phyloP scores from a whole-genome alignment of 2,797 vertebrate species.

The Lophius americanus region DNA sequence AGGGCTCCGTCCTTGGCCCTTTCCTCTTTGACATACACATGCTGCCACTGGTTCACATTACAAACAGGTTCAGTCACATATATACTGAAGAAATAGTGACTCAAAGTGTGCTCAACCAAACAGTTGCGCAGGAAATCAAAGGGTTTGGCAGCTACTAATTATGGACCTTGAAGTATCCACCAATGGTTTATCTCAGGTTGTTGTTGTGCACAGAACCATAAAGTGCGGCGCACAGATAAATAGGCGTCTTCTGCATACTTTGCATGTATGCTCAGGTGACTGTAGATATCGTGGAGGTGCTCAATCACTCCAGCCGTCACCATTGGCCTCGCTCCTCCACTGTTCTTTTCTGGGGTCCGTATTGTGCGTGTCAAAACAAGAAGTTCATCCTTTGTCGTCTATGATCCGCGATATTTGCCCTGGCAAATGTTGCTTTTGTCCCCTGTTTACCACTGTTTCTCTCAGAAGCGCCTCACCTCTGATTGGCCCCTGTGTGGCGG shows the following conservation, averaged over 20 bases:
- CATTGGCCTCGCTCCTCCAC: constrained; percentile 29
- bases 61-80: no score
- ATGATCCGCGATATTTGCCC: constrained; percentile 49
- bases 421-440: constrained; percentile 44
- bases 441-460: constrained; percentile 37
- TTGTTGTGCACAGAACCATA: background rate
- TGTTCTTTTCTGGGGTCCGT: constrained; percentile 41
- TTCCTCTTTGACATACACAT: no score
- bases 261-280: constrained; percentile 60
- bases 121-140: no score
- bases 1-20: no score
- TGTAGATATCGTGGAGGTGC: constrained; percentile 32
- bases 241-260: constrained; percentile 16
- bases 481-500: constrained; percentile 39
- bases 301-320: constrained; percentile 48
- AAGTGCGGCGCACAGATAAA: constrained; percentile 8
- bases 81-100: no score
- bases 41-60: no score
- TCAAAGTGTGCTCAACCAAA: no score
- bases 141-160: no score
- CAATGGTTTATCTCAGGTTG: background rate
- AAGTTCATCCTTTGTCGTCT: constrained; percentile 49
- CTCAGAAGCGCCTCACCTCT: constrained; percentile 46
- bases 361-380: constrained; percentile 75
- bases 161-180: background rate